Evolutionary conservation across 30 jellyfish, hydroid and myxozoan genomes (phyloP).

Genomic region (Turritopsis dohrnii): DNA sequence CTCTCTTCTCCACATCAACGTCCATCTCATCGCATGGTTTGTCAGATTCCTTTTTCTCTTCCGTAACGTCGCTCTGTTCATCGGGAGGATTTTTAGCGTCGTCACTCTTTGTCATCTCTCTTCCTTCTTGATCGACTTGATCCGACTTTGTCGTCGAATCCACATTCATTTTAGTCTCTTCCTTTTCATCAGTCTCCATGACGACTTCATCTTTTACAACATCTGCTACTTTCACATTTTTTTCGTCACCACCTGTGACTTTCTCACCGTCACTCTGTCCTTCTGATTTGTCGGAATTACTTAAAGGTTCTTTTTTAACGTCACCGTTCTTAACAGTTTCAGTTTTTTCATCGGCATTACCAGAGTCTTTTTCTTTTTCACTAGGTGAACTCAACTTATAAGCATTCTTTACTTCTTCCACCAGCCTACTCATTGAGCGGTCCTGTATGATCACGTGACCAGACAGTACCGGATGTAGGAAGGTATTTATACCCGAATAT

Average conservation of each 20-base stretch:
- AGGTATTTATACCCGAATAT: conserved; percentile 75
- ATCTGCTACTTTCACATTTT: conserved; percentile 17
- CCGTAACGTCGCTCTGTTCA: not conserved
- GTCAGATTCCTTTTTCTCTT: not conserved
- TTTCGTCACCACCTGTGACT: not conserved
- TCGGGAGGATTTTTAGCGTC: not conserved
- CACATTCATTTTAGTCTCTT: conserved; percentile 10
- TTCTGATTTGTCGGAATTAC: conserved; percentile 6
- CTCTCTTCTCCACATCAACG: not conserved
- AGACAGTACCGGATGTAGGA: conserved; percentile 50
- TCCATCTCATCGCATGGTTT: not conserved
- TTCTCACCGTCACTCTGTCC: conserved; percentile 2
- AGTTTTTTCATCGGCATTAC: not conserved
- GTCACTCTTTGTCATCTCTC: not conserved
- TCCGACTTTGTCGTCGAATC: conserved; percentile 24
- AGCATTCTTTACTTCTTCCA: conserved; percentile 11
- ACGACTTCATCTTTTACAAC: conserved; percentile 28
- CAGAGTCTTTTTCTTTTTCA: conserved; percentile 28
- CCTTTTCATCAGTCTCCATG: conserved; percentile 28
- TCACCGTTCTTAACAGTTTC: conserved; percentile 33
- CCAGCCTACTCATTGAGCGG: conserved; percentile 50
- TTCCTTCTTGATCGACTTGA: not conserved
- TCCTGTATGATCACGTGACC: conserved; percentile 61
- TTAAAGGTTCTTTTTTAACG: conserved; percentile 12
- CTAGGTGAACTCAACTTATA: conserved; percentile 7